phyloP scores from a whole-genome alignment of 2,888 invertebrate genomes.

The Cheilosia soror region DNA sequence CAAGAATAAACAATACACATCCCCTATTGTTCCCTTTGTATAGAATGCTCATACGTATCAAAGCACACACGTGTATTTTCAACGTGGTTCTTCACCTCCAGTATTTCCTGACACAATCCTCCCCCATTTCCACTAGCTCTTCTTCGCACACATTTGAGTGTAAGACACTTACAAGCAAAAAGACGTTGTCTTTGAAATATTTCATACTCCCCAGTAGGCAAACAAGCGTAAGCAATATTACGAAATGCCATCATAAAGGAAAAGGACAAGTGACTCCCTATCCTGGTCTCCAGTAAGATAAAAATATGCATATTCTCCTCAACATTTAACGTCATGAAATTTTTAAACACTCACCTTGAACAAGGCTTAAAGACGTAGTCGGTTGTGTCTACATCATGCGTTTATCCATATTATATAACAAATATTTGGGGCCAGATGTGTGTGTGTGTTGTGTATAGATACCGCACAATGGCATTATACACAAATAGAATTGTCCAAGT shows the following conservation, averaged over 20 bases:
- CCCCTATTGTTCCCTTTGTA: not conserved
- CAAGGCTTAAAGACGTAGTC: not conserved
- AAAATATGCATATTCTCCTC: not conserved
- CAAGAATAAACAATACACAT: not conserved
- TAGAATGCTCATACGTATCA: not conserved
- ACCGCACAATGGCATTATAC: not conserved
- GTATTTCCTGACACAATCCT: not conserved
- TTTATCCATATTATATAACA: not conserved
- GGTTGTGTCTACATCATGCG: not conserved
- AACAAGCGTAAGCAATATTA: constrained; percentile 21
- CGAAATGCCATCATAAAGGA: not conserved
- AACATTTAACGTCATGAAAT: constrained; percentile 12
- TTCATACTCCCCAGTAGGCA: not conserved
- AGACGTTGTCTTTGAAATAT: constrained; percentile 15
- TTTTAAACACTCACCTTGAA: constrained; percentile 27
- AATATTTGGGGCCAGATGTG: constrained; percentile 7
- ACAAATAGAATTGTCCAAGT: constrained; percentile 16
- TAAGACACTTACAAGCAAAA: not conserved
- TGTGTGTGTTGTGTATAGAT: not conserved
- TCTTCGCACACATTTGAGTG: not conserved
- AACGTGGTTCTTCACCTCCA: not conserved
- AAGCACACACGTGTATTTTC: constrained; percentile 4
- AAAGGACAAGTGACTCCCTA: not conserved
- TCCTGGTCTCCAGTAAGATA: not conserved
- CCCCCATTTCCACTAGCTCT: not conserved